Percentiles rank a stretch among this genome's conserved stretches.
These are phyloP conservation scores for Strigamia transsilvanica DNA, from an alignment of 2,888 invertebrate genomes.

Conservation along the genomic window DNA sequence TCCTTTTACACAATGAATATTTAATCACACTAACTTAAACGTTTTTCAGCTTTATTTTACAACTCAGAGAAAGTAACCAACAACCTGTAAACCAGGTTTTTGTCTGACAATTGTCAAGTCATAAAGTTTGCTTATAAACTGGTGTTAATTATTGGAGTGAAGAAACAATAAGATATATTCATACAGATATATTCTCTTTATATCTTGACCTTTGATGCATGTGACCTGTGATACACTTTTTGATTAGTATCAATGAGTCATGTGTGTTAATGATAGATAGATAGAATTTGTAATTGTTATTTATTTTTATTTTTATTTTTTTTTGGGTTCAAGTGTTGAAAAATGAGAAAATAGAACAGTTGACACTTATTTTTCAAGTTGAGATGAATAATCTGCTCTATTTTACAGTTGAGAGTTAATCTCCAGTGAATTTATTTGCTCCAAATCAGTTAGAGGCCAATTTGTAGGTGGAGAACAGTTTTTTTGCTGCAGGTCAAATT, in stretches of 20 bases:
- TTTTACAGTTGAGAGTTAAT: constrained; percentile 30
- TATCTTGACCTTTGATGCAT: constrained; percentile 1
- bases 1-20: not conserved
- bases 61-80: not conserved
- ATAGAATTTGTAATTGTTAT: not conserved
- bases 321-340: not conserved
- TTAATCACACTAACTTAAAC: not conserved
- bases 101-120: not conserved
- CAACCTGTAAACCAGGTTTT: not conserved
- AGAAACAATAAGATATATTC: not conserved
- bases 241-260: constrained; percentile 26
- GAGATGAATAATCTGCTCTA: constrained; percentile 7
- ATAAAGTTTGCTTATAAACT: not conserved
- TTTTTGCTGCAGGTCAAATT: constrained; percentile 18
- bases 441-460: constrained; percentile 30
- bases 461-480: constrained; percentile 28
- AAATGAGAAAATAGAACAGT: not conserved
- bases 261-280: constrained; percentile 12
- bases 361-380: constrained; percentile 8
- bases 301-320: not conserved
- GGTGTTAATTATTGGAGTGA: constrained; percentile 4
- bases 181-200: not conserved
- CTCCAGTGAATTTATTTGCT: constrained; percentile 26
- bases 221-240: constrained; percentile 1
- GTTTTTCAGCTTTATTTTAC: not conserved